Base-by-base conservation (phyloP, 1,140 invertebrate species). In the Temnothorax longispinosus region DNA sequence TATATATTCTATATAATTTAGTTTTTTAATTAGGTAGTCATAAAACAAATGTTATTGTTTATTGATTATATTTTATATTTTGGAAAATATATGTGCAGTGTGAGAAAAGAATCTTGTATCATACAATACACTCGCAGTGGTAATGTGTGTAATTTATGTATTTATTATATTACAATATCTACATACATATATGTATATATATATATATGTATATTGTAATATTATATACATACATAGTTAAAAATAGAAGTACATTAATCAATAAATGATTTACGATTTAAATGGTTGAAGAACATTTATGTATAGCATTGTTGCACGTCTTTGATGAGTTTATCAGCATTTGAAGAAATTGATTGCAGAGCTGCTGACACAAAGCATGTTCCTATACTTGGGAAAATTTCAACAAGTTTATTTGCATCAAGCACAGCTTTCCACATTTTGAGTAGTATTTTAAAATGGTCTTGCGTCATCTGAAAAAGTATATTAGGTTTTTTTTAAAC, bases 1-100 rank as follows among this genome's bases (percentile, higher is more conserved):
- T 27, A 27, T 27, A 11, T 74, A 32, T 27, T 74, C 7, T 58
- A 44, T 41, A 11, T 74, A 67, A n/a, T 41, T 10, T 1, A n/a
- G 8, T 82, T 56, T 18, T 27, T 74, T 6, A 27, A 54, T n/a
- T 32, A 32, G 32, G 58, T 3, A 56, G 13, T 1, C 27, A 67
- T 27, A 32, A 72, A 1, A 58, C 27, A 41, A 41, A 58, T 74
- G n/a, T 47, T 69, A 54, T 18, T 47, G 58, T 74, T 74, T 82
- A 58, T 3, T 58, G 5, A 27, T 69, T 69, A 69, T 32, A 69
- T n/a, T 41, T 81, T 56, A 44, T 11, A 72, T 58, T 82, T 74
- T 76, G 11, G 13, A 74, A 60, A n/a, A 35, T 74, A 35, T 74
- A 35, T 74, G 74, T 60, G 54, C n/a, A 52, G 3, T 11, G 13